A percentile compares a stretch with the other conserved stretches of the same genome.
Conservation (phyloP, 1,140 invertebrate species). For the Oryzaephilus surinamensis region DNA sequence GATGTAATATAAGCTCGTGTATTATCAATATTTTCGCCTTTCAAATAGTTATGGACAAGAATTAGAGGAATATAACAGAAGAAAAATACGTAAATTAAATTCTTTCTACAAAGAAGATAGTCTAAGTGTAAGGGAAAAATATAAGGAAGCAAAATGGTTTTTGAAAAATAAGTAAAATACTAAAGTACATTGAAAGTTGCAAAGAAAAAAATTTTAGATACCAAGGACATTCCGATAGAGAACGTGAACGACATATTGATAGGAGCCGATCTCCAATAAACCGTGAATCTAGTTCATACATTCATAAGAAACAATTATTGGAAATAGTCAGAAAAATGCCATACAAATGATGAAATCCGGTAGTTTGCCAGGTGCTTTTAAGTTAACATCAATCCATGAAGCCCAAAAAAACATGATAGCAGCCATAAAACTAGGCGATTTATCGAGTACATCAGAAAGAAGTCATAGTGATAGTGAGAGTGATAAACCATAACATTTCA, state of each 20-base stretch:
- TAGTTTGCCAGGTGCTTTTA: slow-evolving; percentile 51
- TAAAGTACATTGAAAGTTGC: too few relatives aligned
- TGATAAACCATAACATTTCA: slow-evolving; percentile 79
- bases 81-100: too few relatives aligned
- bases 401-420: slow-evolving; percentile 68
- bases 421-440: slow-evolving; percentile 67
- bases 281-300: slow-evolving; percentile 36
- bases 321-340: slow-evolving; percentile 86
- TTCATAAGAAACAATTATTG: slow-evolving; percentile 84
- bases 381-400: slow-evolving; percentile 44
- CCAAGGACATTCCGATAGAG: slow-evolving; percentile 18
- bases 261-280: slow-evolving; percentile 21
- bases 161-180: too few relatives aligned
- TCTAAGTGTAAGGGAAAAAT: slow-evolving; percentile 1
- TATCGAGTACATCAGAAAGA: slow-evolving; percentile 56
- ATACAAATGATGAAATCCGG: slow-evolving; percentile 76
- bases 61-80: neutral
- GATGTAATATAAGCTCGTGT: too few relatives aligned
- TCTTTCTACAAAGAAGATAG: too few relatives aligned
- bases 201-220: slow-evolving; percentile 9
- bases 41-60: too few relatives aligned
- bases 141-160: slow-evolving; percentile 1
- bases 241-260: slow-evolving; percentile 33
- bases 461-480: slow-evolving; percentile 49
- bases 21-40: too few relatives aligned